Conservation (phyloP, 2,113 vertebrate genomes). For the Menidia beryllina region DNA sequence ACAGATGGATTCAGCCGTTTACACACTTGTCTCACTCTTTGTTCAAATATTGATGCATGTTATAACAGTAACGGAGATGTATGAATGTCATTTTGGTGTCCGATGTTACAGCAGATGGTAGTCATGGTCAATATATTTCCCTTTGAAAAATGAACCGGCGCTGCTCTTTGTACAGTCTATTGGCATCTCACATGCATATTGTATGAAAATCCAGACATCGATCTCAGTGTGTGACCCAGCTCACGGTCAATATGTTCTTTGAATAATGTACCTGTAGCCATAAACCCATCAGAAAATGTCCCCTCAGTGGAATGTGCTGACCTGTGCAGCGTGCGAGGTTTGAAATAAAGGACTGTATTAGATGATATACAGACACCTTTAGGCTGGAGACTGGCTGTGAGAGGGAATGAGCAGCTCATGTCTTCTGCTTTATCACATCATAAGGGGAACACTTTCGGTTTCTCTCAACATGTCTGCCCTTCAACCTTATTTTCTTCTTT, state of each 20-base stretch:
- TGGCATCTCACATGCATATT: constrained; percentile 47
- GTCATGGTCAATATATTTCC: constrained; percentile 56
- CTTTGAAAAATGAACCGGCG: constrained; percentile 54
- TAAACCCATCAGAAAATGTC: constrained; percentile 34
- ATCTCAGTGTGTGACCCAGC: constrained; percentile 39
- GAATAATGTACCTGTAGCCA: constrained; percentile 22
- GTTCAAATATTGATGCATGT: constrained; percentile 47
- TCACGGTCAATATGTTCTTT: constrained; percentile 41
- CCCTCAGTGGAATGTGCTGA: constrained; percentile 59
- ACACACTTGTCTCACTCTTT: constrained; percentile 45
- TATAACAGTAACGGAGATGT: constrained; percentile 63
- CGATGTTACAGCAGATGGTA: constrained; percentile 44
- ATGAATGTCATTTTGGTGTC: constrained; percentile 57
- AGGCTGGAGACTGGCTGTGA: constrained; percentile 51
- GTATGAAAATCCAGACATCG: constrained; percentile 51
- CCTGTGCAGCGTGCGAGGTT: constrained; percentile 9
- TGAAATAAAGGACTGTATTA: constrained; percentile 46
- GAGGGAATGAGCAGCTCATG: constrained; percentile 54
- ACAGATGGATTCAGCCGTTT: constrained; percentile 52
- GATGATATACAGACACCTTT: constrained; percentile 68
- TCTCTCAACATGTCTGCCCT: constrained; percentile 28
- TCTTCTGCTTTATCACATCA: constrained; percentile 67
- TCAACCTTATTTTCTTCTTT: constrained; percentile 31
- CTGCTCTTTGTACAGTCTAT: constrained; percentile 10
- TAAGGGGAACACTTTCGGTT: constrained; percentile 56